phyloP scores from a whole-genome alignment of 2,888 invertebrate genomes.

The Polydrusus pterygomalis region DNA sequence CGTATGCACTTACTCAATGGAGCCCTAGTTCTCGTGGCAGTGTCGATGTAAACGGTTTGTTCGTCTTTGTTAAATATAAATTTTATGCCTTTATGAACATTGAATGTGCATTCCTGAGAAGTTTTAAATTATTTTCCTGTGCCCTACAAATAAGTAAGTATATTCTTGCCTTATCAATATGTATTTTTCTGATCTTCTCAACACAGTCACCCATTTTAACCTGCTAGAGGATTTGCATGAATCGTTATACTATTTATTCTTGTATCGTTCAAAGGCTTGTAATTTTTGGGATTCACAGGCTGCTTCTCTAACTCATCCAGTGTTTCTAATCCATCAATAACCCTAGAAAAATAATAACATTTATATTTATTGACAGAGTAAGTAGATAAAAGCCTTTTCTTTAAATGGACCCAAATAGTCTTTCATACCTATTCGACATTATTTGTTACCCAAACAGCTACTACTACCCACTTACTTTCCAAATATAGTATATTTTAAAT shows the following conservation, averaged over 20 bases:
- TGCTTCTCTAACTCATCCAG: slow-evolving; percentile 97
- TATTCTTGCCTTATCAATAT: too few species aligned
- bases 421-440: background rate
- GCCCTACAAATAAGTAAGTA: too few species aligned
- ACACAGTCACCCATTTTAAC: slow-evolving; percentile 69
- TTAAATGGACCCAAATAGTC: too few species aligned
- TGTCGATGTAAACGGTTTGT: too few species aligned
- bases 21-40: too few species aligned
- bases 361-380: background rate
- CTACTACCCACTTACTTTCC: slow-evolving; percentile 90
- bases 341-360: slow-evolving; percentile 76
- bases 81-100: too few species aligned
- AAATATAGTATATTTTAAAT: slow-evolving; percentile 97
- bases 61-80: too few species aligned
- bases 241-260: slow-evolving; percentile 93
- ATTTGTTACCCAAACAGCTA: background rate
- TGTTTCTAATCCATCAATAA: slow-evolving; percentile 97
- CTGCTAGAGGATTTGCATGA: slow-evolving; percentile 98
- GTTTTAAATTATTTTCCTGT: too few species aligned
- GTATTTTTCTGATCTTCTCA: too few species aligned
- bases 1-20: too few species aligned
- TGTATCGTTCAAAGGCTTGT: slow-evolving; percentile 89
- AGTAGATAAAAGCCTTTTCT: too few species aligned
- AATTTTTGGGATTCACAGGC: slow-evolving; percentile 95
- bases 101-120: too few species aligned